Conservation (phyloP, 2,113 vertebrate genomes). For the Gila orcuttii region DNA sequence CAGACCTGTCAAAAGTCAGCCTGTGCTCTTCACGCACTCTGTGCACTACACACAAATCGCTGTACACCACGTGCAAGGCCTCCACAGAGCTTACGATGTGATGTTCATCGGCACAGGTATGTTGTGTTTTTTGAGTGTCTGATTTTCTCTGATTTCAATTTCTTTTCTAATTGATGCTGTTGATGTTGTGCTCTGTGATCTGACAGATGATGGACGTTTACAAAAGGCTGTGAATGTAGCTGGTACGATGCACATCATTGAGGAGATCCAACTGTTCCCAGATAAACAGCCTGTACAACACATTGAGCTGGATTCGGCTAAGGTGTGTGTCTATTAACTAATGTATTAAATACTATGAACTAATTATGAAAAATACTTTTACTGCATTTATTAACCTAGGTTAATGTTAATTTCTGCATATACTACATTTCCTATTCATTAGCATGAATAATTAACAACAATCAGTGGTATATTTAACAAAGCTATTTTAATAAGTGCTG, state of each 20-base stretch:
- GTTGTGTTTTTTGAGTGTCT: neutral
- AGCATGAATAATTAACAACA: neutral
- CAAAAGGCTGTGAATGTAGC: conserved; percentile 88
- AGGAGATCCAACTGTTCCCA: conserved; percentile 86
- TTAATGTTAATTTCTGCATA: neutral
- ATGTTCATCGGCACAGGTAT: conserved; percentile 92
- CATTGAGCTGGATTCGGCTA: conserved; percentile 81
- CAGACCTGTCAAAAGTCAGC: conserved; percentile 83
- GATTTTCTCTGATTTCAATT: neutral
- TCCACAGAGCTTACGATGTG: conserved; percentile 78
- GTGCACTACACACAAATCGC: conserved; percentile 86
- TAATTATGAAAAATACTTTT: neutral
- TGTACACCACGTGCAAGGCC: conserved; percentile 77
- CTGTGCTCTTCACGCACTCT: conserved; percentile 83
- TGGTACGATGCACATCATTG: conserved; percentile 82
- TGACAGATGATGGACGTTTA: conserved; percentile 85
- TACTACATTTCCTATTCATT: neutral
- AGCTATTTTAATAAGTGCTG: no score
- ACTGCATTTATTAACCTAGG: neutral
- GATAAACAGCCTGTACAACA: conserved; percentile 81
- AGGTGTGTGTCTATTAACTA: conserved; percentile 11
- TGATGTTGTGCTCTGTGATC: conserved; percentile 6
- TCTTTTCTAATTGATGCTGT: neutral
- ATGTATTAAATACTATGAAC: neutral
- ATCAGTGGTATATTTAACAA: no score